Evolutionary conservation across 2,797 vertebrate genomes (phyloP).

Genomic region (Enteromius viviparus): DNA sequence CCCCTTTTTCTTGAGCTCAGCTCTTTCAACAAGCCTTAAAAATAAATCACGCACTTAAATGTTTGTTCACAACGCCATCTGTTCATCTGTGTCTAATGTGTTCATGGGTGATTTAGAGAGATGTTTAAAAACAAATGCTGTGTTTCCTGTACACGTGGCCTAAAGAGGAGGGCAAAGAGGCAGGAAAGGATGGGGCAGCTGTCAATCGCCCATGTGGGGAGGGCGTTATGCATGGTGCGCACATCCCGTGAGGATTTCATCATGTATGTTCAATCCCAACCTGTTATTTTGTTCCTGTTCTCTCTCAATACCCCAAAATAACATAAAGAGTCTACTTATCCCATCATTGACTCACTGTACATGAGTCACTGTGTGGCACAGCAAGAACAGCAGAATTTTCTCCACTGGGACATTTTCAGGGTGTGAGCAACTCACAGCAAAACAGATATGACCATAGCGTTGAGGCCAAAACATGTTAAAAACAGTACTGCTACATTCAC

Average conservation of each 20-base stretch:
- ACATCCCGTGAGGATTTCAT: conserved; percentile 57
- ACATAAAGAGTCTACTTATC: conserved; percentile 16
- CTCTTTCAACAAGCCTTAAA: conserved; percentile 67
- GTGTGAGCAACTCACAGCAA: background rate
- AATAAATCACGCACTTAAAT: conserved; percentile 68
- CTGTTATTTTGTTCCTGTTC: background rate
- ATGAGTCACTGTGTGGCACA: conserved; percentile 29
- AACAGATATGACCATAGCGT: background rate
- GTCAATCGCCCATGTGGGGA: conserved; percentile 63
- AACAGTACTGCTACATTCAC: background rate
- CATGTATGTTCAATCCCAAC: conserved; percentile 41
- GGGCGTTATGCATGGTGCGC: conserved; percentile 42
- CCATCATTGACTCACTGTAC: conserved; percentile 23
- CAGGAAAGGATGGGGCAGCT: conserved; percentile 30
- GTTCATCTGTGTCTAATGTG: conserved; percentile 63
- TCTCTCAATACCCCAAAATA: background rate
- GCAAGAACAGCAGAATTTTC: conserved; percentile 1
- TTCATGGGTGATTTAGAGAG: conserved; percentile 68
- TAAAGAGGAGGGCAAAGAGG: background rate
- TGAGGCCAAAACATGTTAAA: background rate
- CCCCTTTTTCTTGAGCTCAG: conserved; percentile 54
- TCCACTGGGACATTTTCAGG: background rate
- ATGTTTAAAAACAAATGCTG: conserved; percentile 52
- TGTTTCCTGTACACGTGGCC: conserved; percentile 47
- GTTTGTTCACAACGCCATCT: conserved; percentile 72